Conservation (phyloP, 2,797 vertebrate species). For the Phataginus tricuspis region DNA sequence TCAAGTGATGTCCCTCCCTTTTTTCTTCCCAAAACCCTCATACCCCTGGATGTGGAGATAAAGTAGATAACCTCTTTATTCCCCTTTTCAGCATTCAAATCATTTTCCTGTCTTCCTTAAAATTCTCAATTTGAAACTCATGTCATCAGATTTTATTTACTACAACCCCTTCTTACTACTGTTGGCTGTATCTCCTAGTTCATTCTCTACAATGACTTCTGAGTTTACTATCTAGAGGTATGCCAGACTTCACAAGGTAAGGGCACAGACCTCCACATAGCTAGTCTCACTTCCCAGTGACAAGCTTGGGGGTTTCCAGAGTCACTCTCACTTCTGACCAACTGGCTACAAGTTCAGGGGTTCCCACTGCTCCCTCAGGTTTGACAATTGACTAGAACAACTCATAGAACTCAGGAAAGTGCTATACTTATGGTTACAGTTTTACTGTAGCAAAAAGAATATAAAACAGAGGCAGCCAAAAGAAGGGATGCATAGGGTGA, state of each 20-base stretch:
- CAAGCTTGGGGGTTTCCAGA: neutral
- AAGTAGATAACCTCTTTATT: neutral
- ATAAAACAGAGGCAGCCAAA: neutral
- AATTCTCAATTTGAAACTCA: slow-evolving; percentile 6
- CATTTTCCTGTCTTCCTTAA: neutral
- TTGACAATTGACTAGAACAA: slow-evolving; percentile 20
- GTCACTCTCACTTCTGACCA: neutral
- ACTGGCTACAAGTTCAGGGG: neutral
- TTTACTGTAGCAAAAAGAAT: neutral
- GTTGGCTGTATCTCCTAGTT: neutral
- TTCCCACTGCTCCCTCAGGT: neutral
- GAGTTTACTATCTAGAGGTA: neutral
- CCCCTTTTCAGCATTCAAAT: neutral
- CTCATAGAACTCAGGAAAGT: neutral
- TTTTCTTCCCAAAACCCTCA: neutral
- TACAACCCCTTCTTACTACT: neutral
- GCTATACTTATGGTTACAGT: neutral
- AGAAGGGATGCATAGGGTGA: neutral
- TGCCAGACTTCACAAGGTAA: neutral
- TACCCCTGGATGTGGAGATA: neutral
- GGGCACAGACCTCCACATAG: neutral
- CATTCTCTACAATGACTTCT: slow-evolving; percentile 1
- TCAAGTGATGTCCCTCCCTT: neutral
- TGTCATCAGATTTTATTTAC: neutral
- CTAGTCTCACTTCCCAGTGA: neutral